phyloP scores from a whole-genome alignment of 2,113 vertebrate species.

The Anoplopoma fimbria region DNA sequence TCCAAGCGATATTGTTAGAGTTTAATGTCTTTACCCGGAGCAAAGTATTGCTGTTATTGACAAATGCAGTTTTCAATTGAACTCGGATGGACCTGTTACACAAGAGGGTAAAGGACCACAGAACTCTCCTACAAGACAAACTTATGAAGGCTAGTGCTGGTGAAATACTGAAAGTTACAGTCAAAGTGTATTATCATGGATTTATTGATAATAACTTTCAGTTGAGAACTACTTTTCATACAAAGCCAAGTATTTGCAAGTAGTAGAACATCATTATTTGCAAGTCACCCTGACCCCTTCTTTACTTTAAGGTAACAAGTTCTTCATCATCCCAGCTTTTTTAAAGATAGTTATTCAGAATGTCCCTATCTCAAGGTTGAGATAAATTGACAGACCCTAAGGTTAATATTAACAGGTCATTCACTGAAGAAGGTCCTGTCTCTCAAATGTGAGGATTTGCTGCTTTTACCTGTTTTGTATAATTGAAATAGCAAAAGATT shows the following conservation, averaged over 20 bases:
- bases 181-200: conserved; percentile 23
- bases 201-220: conserved; percentile 28
- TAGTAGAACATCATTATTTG: not conserved
- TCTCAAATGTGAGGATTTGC: not conserved
- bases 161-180: conserved; percentile 37
- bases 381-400: conserved; percentile 15
- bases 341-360: not conserved
- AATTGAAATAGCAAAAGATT: not conserved
- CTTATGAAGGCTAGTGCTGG: not conserved
- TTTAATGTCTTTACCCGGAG: not conserved
- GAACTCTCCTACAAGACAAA: not conserved
- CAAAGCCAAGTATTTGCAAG: conserved; percentile 28
- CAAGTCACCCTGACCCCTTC: conserved; percentile 14
- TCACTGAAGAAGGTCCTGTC: not conserved
- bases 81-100: not conserved
- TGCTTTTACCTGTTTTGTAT: not conserved
- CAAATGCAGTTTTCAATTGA: not conserved
- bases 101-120: not conserved
- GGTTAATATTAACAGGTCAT: conserved; percentile 29
- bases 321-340: conserved; percentile 5
- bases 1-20: not conserved
- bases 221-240: conserved; percentile 13
- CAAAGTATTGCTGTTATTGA: not conserved
- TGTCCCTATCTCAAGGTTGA: conserved; percentile 24
- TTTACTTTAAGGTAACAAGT: conserved; percentile 13